Evolutionary conservation across 2,113 vertebrate genomes (phyloP), one percentile per base, ranked within the genome.

Genomic region (Sterna hirundo): DNA sequence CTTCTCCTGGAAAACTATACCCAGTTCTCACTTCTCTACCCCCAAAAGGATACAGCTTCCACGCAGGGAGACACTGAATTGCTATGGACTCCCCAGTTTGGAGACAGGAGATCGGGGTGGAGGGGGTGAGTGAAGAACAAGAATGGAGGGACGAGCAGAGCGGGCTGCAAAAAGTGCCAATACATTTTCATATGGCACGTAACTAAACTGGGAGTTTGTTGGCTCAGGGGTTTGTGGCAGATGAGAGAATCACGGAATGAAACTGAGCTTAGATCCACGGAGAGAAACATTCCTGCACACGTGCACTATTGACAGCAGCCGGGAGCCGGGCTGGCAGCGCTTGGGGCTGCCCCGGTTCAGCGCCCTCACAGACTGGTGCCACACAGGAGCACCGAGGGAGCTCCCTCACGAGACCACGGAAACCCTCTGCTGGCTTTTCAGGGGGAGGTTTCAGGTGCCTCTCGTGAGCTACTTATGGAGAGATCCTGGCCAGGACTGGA

Each of bases 81-180:
- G 30, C 13, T 1, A 38, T 1, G 14, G 60, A 18, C 17, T 65
- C 0, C 0, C 3, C 36, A 55, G 1, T 34, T 6, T 44, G 81
- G 54, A 69, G 44, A 42, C 52, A 54, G 54, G 84, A 46, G 58
- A 32, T 34, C 0, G 2, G 11, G 30, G 7, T 4, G 27, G 27
- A 86, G 19, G 22, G 34, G 30, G 19, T 46, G 40, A 26, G 23
- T 1, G 49, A 70, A 34, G 38, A 49, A 46, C 7, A 80, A 42
- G 26, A 32, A 16, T 4, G 12, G 9, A 13, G 25, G 40, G 23
- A 30, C 22, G 71, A 83, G 9, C 3, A 68, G 46, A 81, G 69
- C 64, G 30, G 49, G 18, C 52, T 86, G 84, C 11, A 26, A 49
- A 54, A 58, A 79, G 46, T 30, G 27, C 44, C 76, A 71, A 30